A percentile compares a stretch with the other conserved stretches of the same genome.
phyloP scores from a whole-genome alignment of 2,888 invertebrate species.

The Drosophila suboccidentalis region DNA sequence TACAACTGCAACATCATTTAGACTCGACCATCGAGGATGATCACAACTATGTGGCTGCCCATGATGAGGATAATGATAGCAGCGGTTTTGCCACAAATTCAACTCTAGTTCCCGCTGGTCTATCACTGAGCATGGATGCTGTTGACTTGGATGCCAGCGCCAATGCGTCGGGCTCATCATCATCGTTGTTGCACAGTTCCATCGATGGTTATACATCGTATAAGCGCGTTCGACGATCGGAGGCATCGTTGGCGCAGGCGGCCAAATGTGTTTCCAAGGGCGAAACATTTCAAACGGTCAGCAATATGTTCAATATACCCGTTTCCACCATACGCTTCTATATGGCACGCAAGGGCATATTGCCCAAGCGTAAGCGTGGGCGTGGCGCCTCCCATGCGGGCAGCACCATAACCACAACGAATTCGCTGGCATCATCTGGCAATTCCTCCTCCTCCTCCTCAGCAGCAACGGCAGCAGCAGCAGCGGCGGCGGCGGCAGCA shows the following conservation, averaged over 20 bases:
- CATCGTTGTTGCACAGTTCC: conserved; percentile 63
- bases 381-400: conserved; percentile 87
- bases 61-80: conserved; percentile 81
- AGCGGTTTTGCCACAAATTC: conserved; percentile 46
- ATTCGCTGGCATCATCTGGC: not conserved
- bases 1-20: conserved; percentile 56
- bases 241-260: conserved; percentile 91
- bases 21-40: conserved; percentile 81
- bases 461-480: conserved; percentile 31
- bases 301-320: conserved; percentile 94
- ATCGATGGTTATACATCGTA: conserved; percentile 77
- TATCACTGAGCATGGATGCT: conserved; percentile 68
- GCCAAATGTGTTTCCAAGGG: conserved; percentile 95
- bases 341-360: conserved; percentile 94
- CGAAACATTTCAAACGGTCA: conserved; percentile 94
- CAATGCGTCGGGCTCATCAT: conserved; percentile 58
- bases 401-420: conserved; percentile 62
- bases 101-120: not conserved
- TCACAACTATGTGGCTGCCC: conserved; percentile 82
- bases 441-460: conserved; percentile 24
- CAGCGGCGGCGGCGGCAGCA: conserved; percentile 39
- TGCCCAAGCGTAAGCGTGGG: conserved; percentile 92
- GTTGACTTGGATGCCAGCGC: conserved; percentile 75
- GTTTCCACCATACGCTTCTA: conserved; percentile 95
- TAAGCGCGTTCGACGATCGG: conserved; percentile 90